Conservation (phyloP, 2,888 invertebrate genomes). For the Nyleta sp. region DNA sequence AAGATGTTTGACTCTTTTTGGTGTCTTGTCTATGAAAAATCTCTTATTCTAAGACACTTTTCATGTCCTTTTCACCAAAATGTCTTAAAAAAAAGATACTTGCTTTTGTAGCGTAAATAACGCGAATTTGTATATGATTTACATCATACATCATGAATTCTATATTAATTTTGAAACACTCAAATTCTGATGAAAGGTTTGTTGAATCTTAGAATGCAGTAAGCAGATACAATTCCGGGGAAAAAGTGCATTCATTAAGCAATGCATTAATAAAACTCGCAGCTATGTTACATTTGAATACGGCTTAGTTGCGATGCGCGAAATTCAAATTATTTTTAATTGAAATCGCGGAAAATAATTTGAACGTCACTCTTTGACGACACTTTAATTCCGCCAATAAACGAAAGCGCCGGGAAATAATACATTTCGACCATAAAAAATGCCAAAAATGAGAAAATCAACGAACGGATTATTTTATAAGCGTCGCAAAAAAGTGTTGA, state of each 20-base stretch:
- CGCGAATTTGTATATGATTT: too few relatives aligned
- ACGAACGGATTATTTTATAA: slow-evolving; percentile 60
- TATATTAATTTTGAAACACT: too few relatives aligned
- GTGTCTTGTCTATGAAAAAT: too few relatives aligned
- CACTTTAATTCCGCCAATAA: slow-evolving; percentile 60
- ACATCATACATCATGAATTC: too few relatives aligned
- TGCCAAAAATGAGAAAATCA: slow-evolving; percentile 56
- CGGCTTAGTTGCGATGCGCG: slow-evolving; percentile 7
- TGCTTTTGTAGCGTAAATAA: too few relatives aligned
- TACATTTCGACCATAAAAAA: slow-evolving; percentile 51
- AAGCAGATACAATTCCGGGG: neutral
- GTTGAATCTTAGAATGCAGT: too few relatives aligned
- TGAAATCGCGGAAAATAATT: slow-evolving; percentile 54
- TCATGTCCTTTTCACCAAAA: too few relatives aligned
- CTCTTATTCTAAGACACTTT: too few relatives aligned
- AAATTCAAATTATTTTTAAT: slow-evolving; percentile 53
- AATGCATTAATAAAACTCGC: neutral
- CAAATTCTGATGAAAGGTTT: too few relatives aligned
- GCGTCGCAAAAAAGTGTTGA: slow-evolving; percentile 58
- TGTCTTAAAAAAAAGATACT: too few relatives aligned
- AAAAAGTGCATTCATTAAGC: neutral
- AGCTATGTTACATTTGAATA: slow-evolving; percentile 4
- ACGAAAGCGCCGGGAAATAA: slow-evolving; percentile 52
- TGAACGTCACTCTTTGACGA: slow-evolving; percentile 58
- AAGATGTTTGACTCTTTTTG: too few relatives aligned